Evolutionary conservation across 2,888 invertebrate species (phyloP).

Genomic region (Balanococcus diminutus): DNA sequence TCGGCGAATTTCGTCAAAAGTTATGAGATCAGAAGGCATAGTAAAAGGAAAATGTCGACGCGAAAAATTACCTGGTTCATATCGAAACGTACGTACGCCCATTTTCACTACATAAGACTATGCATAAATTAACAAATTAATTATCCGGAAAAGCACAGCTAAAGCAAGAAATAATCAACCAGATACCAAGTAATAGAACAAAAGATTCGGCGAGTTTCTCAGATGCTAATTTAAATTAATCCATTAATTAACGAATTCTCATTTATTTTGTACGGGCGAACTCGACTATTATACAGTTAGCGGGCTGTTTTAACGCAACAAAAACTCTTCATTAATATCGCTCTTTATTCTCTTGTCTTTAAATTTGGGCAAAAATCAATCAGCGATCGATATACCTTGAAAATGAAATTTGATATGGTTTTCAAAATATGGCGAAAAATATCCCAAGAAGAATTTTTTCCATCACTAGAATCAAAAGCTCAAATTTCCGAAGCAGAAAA

Average conservation of each 20-base stretch:
- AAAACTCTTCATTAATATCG: slow-evolving; percentile 43
- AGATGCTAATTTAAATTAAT: slow-evolving; percentile 49
- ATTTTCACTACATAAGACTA: slow-evolving; percentile 4
- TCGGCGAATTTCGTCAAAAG: neutral
- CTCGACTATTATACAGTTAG: slow-evolving; percentile 35
- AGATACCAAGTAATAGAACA: slow-evolving; percentile 29
- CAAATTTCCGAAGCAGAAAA: no score
- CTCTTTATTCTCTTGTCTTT: slow-evolving; percentile 2
- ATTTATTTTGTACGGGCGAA: slow-evolving; percentile 33
- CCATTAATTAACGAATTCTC: slow-evolving; percentile 47
- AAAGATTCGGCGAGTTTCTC: slow-evolving; percentile 47
- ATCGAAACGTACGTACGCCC: slow-evolving; percentile 15
- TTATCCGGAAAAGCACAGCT: slow-evolving; percentile 39
- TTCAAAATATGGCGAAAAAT: no score
- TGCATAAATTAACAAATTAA: slow-evolving; percentile 40
- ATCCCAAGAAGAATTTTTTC: no score
- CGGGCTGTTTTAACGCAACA: slow-evolving; percentile 19
- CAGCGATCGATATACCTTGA: neutral
- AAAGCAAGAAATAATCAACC: slow-evolving; percentile 38
- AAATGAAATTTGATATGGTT: no score
- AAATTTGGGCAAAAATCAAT: slow-evolving; percentile 8
- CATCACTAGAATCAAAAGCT: no score
- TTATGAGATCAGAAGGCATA: neutral
- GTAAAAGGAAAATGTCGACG: neutral
- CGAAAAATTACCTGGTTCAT: slow-evolving; percentile 18